These are phyloP conservation scores for Folsomia manolachei DNA, from an alignment of 2,888 invertebrate genomes.

Conservation along the genomic window DNA sequence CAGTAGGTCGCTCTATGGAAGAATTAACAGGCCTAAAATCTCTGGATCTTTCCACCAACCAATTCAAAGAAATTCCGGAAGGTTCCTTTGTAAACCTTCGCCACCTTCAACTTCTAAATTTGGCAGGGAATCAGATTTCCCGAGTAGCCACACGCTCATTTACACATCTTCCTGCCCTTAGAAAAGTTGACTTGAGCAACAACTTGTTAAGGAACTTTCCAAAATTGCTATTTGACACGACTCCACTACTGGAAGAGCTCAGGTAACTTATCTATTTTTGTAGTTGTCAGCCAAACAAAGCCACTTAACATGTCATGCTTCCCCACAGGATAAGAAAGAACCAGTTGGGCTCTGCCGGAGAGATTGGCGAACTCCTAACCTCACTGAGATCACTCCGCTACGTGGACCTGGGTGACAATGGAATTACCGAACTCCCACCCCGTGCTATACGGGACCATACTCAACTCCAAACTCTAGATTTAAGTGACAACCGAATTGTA, in stretches of 20 bases:
- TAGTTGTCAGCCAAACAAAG: too few relatives aligned
- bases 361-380: slow-evolving; percentile 70
- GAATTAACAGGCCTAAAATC: slow-evolving; percentile 71
- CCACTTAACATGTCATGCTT: not conserved
- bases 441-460: slow-evolving; percentile 76
- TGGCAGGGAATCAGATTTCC: slow-evolving; percentile 44
- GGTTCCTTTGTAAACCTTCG: slow-evolving; percentile 53
- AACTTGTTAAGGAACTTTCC: slow-evolving; percentile 74
- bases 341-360: slow-evolving; percentile 67
- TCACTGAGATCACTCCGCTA: slow-evolving; percentile 73
- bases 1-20: slow-evolving; percentile 73
- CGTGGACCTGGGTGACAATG: slow-evolving; percentile 75
- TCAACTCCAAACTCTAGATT: slow-evolving; percentile 73
- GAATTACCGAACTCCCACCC: slow-evolving; percentile 71
- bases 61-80: slow-evolving; percentile 68
- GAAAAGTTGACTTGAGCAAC: slow-evolving; percentile 71
- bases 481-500: slow-evolving; percentile 73
- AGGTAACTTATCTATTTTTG: slow-evolving; percentile 23
- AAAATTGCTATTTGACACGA: slow-evolving; percentile 67
- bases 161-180: slow-evolving; percentile 69
- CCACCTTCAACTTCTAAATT: slow-evolving; percentile 46
- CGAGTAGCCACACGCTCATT: slow-evolving; percentile 72
- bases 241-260: slow-evolving; percentile 66
- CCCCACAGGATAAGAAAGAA: slow-evolving; percentile 41
- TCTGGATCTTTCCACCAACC: slow-evolving; percentile 69